Conservation (phyloP, 2,888 invertebrate species). For the Graphium colonna region DNA sequence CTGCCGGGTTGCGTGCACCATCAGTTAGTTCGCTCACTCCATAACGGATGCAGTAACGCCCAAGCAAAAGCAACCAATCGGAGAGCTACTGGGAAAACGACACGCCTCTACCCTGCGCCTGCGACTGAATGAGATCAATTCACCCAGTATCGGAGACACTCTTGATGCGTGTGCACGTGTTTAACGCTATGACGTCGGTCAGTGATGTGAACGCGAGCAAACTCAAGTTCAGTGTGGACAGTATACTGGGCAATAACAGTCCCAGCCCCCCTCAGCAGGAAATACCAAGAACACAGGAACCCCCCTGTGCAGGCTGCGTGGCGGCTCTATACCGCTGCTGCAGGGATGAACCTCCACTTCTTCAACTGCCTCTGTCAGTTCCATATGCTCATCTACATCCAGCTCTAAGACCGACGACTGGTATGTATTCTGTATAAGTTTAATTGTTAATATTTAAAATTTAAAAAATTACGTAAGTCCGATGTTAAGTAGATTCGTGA, state of each 20-base stretch:
- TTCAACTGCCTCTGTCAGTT: slow-evolving; percentile 59
- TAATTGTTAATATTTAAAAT: too few relatives aligned
- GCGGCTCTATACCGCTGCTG: slow-evolving; percentile 83
- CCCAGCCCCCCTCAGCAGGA: slow-evolving; percentile 37
- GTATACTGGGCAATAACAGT: slow-evolving; percentile 79
- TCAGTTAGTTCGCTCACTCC: slow-evolving; percentile 64
- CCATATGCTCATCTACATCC: slow-evolving; percentile 69
- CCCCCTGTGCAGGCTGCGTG: slow-evolving; percentile 82
- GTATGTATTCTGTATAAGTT: slow-evolving; percentile 40
- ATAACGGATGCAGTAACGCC: slow-evolving; percentile 56
- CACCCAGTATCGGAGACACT: slow-evolving; percentile 65
- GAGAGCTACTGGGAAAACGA: slow-evolving; percentile 37
- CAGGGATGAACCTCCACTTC: slow-evolving; percentile 66
- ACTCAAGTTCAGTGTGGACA: slow-evolving; percentile 86
- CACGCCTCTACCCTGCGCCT: slow-evolving; percentile 65
- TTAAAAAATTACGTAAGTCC: too few relatives aligned
- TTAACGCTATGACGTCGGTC: slow-evolving; percentile 56
- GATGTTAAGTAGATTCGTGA: too few relatives aligned
- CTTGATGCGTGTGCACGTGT: slow-evolving; percentile 42
- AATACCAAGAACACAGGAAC: slow-evolving; percentile 46
- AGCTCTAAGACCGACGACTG: slow-evolving; percentile 66
- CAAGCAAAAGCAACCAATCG: slow-evolving; percentile 51
- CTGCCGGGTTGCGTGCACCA: slow-evolving; percentile 63
- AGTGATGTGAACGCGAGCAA: slow-evolving; percentile 61
- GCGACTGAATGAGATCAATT: slow-evolving; percentile 48